These are phyloP conservation scores for Nephrotoma appendiculata DNA, from an alignment of 2,888 invertebrate species.

Conservation along the genomic window DNA sequence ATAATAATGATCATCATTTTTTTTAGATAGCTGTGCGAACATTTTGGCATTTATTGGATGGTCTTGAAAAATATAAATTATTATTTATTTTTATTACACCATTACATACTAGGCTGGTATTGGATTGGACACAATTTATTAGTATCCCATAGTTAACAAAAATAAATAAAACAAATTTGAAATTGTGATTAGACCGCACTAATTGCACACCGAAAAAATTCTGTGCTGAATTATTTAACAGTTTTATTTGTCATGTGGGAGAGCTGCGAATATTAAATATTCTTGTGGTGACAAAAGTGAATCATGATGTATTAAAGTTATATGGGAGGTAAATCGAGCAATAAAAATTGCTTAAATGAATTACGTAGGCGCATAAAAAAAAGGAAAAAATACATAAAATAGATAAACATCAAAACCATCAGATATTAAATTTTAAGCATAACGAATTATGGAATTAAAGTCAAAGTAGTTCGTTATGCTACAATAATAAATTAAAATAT, in stretches of 20 bases:
- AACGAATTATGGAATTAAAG: too few species aligned
- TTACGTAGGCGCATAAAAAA: too few species aligned
- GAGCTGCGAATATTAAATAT: background rate
- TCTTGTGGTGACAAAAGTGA: too few species aligned
- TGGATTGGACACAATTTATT: background rate
- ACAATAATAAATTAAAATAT: too few species aligned
- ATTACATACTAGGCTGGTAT: background rate
- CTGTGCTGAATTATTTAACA: background rate
- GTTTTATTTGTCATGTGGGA: background rate
- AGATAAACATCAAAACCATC: too few species aligned
- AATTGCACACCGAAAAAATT: background rate
- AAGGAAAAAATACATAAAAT: too few species aligned
- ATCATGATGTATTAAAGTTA: too few species aligned
- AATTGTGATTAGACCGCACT: background rate
- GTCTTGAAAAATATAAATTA: background rate
- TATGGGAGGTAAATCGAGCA: too few species aligned
- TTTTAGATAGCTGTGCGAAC: background rate
- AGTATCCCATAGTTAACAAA: background rate
- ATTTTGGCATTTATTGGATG: background rate
- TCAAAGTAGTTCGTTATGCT: too few species aligned
- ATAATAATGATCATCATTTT: background rate
- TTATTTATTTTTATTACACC: background rate
- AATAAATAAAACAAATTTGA: background rate
- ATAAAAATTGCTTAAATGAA: too few species aligned
- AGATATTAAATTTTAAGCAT: too few species aligned